Conservation (phyloP, 2,113 vertebrate genomes). For the Bubo scandiacus region DNA sequence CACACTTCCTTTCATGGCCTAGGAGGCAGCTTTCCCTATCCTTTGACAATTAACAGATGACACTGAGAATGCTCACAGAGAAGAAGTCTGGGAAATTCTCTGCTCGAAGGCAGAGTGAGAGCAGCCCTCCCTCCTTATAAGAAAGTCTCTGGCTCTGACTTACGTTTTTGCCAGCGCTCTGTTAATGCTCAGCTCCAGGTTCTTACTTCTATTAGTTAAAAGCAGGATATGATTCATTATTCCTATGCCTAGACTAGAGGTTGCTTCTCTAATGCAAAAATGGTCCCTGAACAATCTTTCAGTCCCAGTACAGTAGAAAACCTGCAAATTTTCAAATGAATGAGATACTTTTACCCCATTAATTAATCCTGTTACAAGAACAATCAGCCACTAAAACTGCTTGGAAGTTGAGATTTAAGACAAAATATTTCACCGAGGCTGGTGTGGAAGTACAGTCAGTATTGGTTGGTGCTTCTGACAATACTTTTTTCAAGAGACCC, state of each 20-base stretch:
- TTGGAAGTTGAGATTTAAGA: background rate
- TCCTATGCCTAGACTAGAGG: background rate
- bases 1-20: slow-evolving; percentile 48
- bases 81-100: background rate
- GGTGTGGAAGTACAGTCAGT: background rate
- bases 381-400: background rate
- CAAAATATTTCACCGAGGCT: background rate
- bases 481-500: background rate
- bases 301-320: background rate
- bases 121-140: background rate
- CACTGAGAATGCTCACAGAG: background rate
- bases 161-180: background rate
- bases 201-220: background rate
- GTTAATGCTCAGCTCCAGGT: background rate
- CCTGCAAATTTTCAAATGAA: background rate
- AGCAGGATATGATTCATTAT: background rate
- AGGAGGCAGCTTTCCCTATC: background rate
- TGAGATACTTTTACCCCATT: background rate
- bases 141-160: background rate
- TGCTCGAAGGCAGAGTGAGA: background rate
- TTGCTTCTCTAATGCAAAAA: background rate
- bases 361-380: background rate
- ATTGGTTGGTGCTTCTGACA: background rate
- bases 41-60: slow-evolving; percentile 28
- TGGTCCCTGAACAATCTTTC: background rate